Base-by-base conservation (phyloP, 2,888 invertebrate species). In the Phengaris alcon region DNA sequence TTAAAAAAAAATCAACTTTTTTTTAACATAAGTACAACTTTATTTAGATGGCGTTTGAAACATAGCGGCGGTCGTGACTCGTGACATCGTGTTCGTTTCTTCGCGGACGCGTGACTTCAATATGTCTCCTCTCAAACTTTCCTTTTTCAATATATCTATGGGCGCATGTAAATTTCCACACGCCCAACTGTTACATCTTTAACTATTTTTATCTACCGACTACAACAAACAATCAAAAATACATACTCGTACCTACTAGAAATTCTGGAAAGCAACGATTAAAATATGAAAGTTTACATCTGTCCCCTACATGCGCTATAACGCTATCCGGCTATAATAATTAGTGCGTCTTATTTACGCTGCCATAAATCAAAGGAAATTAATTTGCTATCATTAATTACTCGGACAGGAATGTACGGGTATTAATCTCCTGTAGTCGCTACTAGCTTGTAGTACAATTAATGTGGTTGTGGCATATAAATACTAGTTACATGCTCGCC, bases 91-190 rank as follows among this genome's bases (percentile, higher is more conserved):
- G 22, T 22, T 22, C 68, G 48, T n/a, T 15, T 69, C 15, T 69
- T n/a, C 12, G 46, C 15, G 69, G 48, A 48, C 69, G 48, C 69
- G 69, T 69, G 69, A 69, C 69, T 69, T 48, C 48, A 69, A 69
- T 69, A 48, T 69, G 13, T 13, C 46, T 69, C 69, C 69, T 69
- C 69, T 69, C 22, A 8, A 69, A 69, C 69, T 69, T 48, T 69
- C 69, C 59, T 15, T 69, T 68, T 48, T 69, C 13, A 69, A 46
- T 69, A 46, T 69, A 3, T 69, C 48, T 69, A 48, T 69, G 46
- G 69, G 48, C 4, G 48, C 15, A 69, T 10, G 22, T 22, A 22
- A 59, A 59, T 59, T 9, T 59, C 22, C 59, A 59, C 22, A 59
- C 59, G 15, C 6, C 6, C 48, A 8, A 48, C 48, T 48, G 48